phyloP scores from a whole-genome alignment of 2,113 vertebrate genomes.

The Xyrauchen texanus region DNA sequence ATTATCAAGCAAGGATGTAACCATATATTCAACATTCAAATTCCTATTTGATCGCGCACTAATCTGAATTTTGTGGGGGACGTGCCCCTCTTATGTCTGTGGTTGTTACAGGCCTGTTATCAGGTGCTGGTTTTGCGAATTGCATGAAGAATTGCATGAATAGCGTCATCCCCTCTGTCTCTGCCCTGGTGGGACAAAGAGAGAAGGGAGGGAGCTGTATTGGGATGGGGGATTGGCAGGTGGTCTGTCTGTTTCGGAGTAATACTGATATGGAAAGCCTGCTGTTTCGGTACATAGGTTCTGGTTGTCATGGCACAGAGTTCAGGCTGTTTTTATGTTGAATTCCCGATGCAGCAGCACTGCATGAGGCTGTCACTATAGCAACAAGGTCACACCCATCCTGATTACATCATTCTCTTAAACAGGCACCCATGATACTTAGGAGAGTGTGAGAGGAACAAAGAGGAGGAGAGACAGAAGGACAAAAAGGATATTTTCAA shows the following conservation, averaged over 20 bases:
- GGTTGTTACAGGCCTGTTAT: no score
- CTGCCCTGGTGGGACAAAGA: constrained; percentile 4
- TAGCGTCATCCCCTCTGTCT: neutral
- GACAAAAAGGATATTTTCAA: no score
- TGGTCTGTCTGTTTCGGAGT: constrained; percentile 52
- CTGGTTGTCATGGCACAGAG: constrained; percentile 16
- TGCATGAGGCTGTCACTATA: constrained; percentile 65
- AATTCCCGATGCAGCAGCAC: constrained; percentile 25
- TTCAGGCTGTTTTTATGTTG: constrained; percentile 34
- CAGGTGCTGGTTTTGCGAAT: neutral
- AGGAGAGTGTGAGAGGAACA: neutral
- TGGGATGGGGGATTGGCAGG: constrained; percentile 16
- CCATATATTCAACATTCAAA: no score
- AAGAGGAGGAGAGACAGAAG: no score
- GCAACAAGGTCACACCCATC: constrained; percentile 73
- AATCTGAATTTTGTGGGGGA: no score
- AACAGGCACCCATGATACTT: constrained; percentile 61
- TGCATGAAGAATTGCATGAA: neutral
- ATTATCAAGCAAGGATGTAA: no score
- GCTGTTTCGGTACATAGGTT: neutral
- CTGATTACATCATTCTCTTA: constrained; percentile 68
- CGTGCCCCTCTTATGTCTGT: no score
- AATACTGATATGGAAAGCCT: constrained; percentile 39
- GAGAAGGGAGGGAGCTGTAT: constrained; percentile 12
- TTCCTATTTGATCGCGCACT: no score